phyloP scores from a whole-genome alignment of 2,888 invertebrate species.

The Caenorhabditis becei region DNA sequence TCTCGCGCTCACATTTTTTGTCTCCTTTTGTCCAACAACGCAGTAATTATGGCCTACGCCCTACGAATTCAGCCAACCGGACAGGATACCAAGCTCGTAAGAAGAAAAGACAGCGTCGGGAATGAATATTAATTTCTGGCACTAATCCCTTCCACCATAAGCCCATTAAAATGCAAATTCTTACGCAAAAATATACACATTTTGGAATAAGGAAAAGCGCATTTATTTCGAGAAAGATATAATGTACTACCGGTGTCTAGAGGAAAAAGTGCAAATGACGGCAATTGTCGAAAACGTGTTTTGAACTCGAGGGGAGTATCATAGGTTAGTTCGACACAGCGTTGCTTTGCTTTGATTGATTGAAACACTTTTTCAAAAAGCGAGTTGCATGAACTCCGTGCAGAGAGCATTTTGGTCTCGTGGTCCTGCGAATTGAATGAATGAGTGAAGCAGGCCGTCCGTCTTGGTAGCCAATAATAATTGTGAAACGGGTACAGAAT shows the following conservation, averaged over 20 bases:
- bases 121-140: conserved; percentile 47
- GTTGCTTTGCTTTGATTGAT: too few species aligned
- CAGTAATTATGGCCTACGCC: not conserved
- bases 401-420: not conserved
- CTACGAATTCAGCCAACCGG: conserved; percentile 13
- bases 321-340: too few species aligned
- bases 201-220: not conserved
- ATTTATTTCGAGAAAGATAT: too few species aligned
- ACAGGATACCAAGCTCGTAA: conserved; percentile 15
- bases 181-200: conserved; percentile 20
- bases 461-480: conserved; percentile 26
- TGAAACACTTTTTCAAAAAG: not conserved
- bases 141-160: conserved; percentile 34
- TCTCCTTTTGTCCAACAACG: not conserved
- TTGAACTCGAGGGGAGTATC: too few species aligned
- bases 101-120: conserved; percentile 1
- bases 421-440: not conserved
- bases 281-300: too few species aligned
- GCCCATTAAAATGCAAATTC: conserved; percentile 53
- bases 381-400: not conserved
- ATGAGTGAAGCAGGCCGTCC: not conserved
- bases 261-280: too few species aligned
- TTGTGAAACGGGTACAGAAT: conserved; percentile 29
- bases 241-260: too few species aligned
- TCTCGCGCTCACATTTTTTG: conserved; percentile 1